Evolutionary conservation across 2,888 invertebrate species (phyloP), one percentile per base, ranked within the genome.

Genomic region (Gerosis bhagava): DNA sequence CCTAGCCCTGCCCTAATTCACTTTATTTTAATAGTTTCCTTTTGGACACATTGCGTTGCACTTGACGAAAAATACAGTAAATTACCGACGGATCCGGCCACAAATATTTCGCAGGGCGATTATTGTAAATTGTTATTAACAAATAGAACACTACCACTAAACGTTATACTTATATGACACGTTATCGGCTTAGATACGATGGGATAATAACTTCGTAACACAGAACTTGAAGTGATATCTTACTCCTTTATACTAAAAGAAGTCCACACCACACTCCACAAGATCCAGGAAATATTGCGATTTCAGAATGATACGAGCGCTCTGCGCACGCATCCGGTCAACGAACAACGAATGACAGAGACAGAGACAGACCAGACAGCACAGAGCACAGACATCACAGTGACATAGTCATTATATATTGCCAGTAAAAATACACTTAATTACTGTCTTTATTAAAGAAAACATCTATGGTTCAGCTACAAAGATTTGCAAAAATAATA

Each of bases 41-140:
- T 68, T 70, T 65, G 62, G 66, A 64, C 71, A 70, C 77, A 68
- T 63, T 60, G 61, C 67, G 67, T 67, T 66, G 60, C 71, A 71
- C 69, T 65, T 55, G 65, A 57, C 58, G 51, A 60, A 69, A 63
- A 65, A 69, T 67, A 67, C 57, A 67, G 56, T 65, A 65, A 69
- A 62, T 63, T 70, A 65, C 65, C 59, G 63, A 67, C 62, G 60
- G 59, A 65, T 63, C 65, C 68, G 67, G 65, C 60, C 67, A 66
- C 61, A 64, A 62, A 57, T 59, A 64, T 56, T 52, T 50, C 44
- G 41, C n/a, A 44, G 50, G 51, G 53, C 51, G 57, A 59, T 57
- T 58, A 58, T 51, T 51, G 39, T 19, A 57, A 55, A 45, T 53
- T 54, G 35, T 21, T 40, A 47, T 44, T 59, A 53, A 25, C 42